Conservation (phyloP, 2,888 invertebrate genomes). For the Diogma glabrata region DNA sequence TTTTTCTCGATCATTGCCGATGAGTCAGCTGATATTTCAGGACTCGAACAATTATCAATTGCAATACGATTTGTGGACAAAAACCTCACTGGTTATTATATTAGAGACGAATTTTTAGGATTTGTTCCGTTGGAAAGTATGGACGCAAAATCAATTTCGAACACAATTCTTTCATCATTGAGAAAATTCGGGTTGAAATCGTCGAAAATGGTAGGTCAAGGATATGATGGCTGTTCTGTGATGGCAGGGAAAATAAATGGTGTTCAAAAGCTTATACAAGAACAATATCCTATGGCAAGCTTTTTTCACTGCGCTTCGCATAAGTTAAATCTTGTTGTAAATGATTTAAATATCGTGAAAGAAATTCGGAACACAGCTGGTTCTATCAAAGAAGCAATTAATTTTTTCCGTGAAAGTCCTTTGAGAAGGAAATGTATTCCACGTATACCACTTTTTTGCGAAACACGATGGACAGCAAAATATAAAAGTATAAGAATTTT, state of each 20-base stretch:
- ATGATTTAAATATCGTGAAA: no score
- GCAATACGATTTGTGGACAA: slow-evolving; percentile 22
- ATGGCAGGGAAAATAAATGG: slow-evolving; percentile 24
- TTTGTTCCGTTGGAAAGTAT: slow-evolving; percentile 21
- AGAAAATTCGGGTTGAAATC: slow-evolving; percentile 17
- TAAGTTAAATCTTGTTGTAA: slow-evolving; percentile 22
- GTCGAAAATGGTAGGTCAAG: slow-evolving; percentile 21
- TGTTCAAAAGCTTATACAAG: slow-evolving; percentile 21
- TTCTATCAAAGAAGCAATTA: no score
- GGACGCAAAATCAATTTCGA: slow-evolving; percentile 21
- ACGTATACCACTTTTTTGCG: no score
- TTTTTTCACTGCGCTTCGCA: slow-evolving; percentile 24
- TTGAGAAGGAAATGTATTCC: no score
- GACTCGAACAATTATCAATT: slow-evolving; percentile 23
- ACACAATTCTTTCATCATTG: slow-evolving; percentile 20
- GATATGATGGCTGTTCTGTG: slow-evolving; percentile 24
- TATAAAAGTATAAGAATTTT: slow-evolving; percentile 17
- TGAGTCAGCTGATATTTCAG: slow-evolving; percentile 23
- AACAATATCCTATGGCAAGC: slow-evolving; percentile 21
- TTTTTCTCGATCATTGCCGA: slow-evolving; percentile 22
- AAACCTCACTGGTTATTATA: slow-evolving; percentile 13
- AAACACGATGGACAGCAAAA: slow-evolving; percentile 18
- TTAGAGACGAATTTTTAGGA: slow-evolving; percentile 23
- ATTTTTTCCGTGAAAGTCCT: no score
- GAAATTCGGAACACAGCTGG: no score